Percentiles rank a stretch among this genome's conserved stretches.
phyloP scores from a whole-genome alignment of 2,888 invertebrate species.

The Phytoseiulus persimilis region DNA sequence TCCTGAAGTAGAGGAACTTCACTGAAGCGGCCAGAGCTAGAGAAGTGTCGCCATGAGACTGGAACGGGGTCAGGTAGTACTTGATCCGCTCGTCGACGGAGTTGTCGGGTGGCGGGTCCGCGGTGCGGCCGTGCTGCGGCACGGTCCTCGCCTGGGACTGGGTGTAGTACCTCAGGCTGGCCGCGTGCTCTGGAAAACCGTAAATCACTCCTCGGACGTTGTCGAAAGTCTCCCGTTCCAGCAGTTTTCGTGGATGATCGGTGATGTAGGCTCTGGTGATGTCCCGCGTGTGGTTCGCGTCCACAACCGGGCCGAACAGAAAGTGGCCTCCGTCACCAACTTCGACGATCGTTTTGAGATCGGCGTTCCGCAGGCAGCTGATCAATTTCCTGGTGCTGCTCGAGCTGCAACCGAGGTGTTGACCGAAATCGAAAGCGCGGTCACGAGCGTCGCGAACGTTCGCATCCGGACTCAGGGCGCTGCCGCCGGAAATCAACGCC shows the following conservation, averaged over 20 bases:
- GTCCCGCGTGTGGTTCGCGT: constrained; percentile 22
- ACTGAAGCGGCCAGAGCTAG: not conserved
- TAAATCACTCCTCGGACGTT: not conserved
- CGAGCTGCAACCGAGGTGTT: constrained; percentile 17
- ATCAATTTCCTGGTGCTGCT: constrained; percentile 12
- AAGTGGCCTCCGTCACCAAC: not conserved
- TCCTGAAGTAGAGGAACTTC: constrained; percentile 29
- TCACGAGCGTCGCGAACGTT: not conserved
- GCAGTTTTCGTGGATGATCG: not conserved
- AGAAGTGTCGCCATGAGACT: not conserved
- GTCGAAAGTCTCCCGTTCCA: not conserved
- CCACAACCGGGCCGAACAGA: constrained; percentile 17
- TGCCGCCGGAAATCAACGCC: constrained; percentile 12
- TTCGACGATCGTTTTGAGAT: not conserved
- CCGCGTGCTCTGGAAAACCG: constrained; percentile 9
- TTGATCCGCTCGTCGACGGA: not conserved
- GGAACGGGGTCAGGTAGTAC: not conserved
- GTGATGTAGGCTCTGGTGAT: not conserved
- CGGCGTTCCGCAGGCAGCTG: not conserved
- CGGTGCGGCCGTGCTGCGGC: not conserved
- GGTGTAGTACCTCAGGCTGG: not conserved
- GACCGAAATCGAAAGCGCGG: constrained; percentile 22
- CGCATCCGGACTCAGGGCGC: constrained; percentile 30
- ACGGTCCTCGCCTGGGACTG: not conserved
- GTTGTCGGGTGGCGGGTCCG: not conserved